Evolutionary conservation across 2,113 vertebrate genomes (phyloP).

Genomic region (Coracopsis vasa): DNA sequence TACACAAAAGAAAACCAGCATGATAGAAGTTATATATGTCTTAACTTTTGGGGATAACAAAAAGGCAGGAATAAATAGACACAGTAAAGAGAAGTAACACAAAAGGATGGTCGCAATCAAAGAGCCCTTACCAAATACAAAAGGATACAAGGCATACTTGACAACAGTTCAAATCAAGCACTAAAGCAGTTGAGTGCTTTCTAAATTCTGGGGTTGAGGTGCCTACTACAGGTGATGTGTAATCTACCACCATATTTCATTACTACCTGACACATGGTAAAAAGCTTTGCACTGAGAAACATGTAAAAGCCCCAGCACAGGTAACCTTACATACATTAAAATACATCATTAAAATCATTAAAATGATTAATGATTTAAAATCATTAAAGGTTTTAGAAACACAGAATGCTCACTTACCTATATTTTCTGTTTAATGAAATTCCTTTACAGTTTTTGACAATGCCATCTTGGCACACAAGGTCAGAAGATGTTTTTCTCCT

Average conservation of each 20-base stretch:
- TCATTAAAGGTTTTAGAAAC: background rate
- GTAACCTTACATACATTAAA: background rate
- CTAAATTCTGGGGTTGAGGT: background rate
- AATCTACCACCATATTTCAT: background rate
- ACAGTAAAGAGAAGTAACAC: background rate
- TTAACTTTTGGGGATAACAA: background rate
- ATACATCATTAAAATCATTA: background rate
- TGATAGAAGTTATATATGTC: background rate
- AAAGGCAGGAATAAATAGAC: slow-evolving; percentile 30
- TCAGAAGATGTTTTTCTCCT: background rate
- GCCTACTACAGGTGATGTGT: background rate
- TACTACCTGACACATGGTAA: background rate
- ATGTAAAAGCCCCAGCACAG: background rate
- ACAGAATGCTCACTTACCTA: background rate
- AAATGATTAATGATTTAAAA: too few species aligned
- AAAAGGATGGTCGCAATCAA: background rate
- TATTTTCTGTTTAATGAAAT: background rate
- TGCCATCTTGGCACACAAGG: background rate
- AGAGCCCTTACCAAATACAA: background rate
- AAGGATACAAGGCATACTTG: background rate
- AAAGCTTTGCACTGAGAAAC: background rate
- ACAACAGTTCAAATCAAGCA: background rate
- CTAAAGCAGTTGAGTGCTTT: background rate
- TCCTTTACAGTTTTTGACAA: background rate
- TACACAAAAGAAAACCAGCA: slow-evolving; percentile 6